Conservation (phyloP, 2,113 vertebrate genomes). For the Mastomys coucha region DNA sequence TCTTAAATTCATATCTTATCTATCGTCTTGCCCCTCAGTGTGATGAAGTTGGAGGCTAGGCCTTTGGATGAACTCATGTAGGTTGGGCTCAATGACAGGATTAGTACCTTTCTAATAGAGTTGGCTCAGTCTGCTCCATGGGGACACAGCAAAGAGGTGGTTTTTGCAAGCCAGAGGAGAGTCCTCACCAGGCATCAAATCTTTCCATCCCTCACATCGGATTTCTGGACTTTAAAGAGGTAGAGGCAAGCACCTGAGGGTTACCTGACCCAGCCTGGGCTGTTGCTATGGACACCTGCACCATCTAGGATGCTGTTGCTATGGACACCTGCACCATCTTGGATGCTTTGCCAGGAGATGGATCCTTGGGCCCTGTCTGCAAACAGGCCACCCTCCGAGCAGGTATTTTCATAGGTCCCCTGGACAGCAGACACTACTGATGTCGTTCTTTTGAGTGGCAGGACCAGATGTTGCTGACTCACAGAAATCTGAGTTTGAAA, state of each 20-base stretch:
- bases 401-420: not conserved
- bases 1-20: not conserved
- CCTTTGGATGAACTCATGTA: not conserved
- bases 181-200: not conserved
- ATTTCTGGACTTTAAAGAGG: not conserved
- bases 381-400: not conserved
- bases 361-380: not conserved
- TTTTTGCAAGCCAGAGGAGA: not conserved
- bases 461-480: conserved; percentile 2
- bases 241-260: not conserved
- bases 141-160: not conserved
- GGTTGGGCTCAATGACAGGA: not conserved
- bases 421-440: not conserved
- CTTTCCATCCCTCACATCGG: not conserved
- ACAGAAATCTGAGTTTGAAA: conserved; percentile 49
- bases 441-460: conserved; percentile 14
- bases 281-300: not conserved
- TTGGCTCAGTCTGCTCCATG: not conserved
- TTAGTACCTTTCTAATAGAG: not conserved
- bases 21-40: not conserved
- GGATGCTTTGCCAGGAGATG: not conserved
- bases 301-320: not conserved
- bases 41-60: not conserved
- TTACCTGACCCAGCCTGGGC: not conserved
- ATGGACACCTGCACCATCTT: not conserved